Evolutionary conservation across 2,113 vertebrate species (phyloP).

Genomic region (Trogon melanurus): DNA sequence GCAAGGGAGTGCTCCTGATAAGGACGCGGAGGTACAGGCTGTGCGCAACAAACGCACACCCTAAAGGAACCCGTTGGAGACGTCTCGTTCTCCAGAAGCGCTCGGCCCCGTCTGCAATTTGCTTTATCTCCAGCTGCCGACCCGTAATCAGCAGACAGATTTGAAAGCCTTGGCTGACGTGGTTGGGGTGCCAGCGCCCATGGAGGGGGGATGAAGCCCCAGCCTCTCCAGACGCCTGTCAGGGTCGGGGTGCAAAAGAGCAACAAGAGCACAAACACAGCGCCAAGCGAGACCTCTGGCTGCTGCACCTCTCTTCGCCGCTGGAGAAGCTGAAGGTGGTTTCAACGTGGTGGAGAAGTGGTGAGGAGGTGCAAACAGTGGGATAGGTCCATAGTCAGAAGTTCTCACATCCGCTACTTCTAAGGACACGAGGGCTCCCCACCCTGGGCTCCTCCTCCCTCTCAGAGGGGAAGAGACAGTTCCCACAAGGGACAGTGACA

Average conservation of each 20-base stretch:
- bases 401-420: not conserved
- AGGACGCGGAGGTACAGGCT: not conserved
- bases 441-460: not conserved
- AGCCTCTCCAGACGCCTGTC: not conserved
- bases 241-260: not conserved
- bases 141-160: not conserved
- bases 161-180: not conserved
- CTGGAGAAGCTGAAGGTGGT: not conserved
- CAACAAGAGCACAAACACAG: not conserved
- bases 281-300: not conserved
- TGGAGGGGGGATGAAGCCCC: fast-evolving
- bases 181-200: not conserved
- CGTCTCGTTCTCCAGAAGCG: not conserved
- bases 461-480: not conserved
- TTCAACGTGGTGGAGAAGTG: not conserved
- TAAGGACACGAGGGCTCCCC: not conserved
- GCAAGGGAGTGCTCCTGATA: not conserved
- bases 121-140: not conserved
- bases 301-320: not conserved
- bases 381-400: not conserved
- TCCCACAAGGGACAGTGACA: not conserved
- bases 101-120: not conserved
- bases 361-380: not conserved
- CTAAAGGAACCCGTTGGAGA: not conserved
- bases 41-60: not conserved